phyloP scores from a whole-genome alignment of 1,140 invertebrate species.

The Halictus rubicundus region DNA sequence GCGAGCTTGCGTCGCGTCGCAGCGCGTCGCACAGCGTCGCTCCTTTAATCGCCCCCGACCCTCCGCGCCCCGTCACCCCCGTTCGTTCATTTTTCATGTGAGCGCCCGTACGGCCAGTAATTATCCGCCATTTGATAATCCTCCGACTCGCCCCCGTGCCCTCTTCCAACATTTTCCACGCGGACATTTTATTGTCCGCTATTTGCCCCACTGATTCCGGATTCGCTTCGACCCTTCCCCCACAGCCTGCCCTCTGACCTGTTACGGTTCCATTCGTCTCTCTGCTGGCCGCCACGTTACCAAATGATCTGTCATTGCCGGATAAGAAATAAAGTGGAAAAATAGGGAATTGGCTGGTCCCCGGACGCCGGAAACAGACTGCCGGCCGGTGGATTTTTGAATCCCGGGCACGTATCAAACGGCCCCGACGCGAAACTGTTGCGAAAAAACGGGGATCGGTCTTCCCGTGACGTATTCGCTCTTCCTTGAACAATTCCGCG shows the following conservation, averaged over 20 bases:
- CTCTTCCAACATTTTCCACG: neutral
- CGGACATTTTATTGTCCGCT: slow-evolving; percentile 7
- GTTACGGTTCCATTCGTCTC: neutral
- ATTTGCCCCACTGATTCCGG: slow-evolving; percentile 25
- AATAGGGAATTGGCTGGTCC: neutral
- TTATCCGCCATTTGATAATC: slow-evolving; percentile 55
- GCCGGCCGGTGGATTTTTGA: neutral
- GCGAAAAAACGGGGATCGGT: slow-evolving; percentile 48
- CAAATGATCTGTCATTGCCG: too few species aligned
- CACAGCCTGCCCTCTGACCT: too few species aligned
- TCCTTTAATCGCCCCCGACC: slow-evolving; percentile 18
- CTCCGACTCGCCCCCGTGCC: neutral
- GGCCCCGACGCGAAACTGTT: neutral
- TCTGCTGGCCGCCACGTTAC: neutral
- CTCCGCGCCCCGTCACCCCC: neutral
- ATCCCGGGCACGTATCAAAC: slow-evolving; percentile 28
- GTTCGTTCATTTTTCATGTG: slow-evolving; percentile 45
- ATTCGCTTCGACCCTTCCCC: neutral
- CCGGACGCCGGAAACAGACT: neutral
- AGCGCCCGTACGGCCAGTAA: slow-evolving; percentile 9
- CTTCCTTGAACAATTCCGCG: slow-evolving; percentile 49
- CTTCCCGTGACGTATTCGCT: slow-evolving; percentile 47
- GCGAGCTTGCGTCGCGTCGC: too few species aligned
- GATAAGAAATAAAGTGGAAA: too few species aligned
- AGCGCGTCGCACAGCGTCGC: neutral